Evolutionary conservation across 2,113 vertebrate species (phyloP).

Genomic region (Stigmatopora nigra): DNA sequence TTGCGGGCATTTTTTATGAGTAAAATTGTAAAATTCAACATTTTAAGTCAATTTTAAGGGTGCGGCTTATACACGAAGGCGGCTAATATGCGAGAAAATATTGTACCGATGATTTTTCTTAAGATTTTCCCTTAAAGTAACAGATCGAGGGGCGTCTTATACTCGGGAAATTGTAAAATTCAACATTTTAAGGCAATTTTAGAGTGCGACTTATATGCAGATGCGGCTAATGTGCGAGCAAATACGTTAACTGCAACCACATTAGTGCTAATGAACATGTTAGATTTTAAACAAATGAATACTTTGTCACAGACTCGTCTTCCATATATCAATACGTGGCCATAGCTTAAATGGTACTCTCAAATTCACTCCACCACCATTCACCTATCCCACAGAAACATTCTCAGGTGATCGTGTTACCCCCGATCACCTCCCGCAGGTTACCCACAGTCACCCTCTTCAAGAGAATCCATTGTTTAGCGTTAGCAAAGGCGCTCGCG

Average conservation of each 20-base stretch:
- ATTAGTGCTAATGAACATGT: not conserved
- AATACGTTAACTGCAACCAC: not conserved
- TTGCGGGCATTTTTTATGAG: no score
- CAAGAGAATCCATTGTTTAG: conserved; percentile 14
- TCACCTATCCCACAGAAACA: not conserved
- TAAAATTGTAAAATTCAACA: no score
- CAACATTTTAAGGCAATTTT: no score
- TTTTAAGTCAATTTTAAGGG: no score
- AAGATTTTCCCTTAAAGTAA: no score
- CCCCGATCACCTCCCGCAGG: not conserved
- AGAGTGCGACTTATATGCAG: no score
- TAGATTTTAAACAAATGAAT: not conserved
- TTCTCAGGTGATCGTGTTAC: conserved; percentile 1
- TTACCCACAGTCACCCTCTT: not conserved
- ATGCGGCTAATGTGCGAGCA: no score
- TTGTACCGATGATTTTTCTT: no score
- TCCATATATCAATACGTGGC: not conserved
- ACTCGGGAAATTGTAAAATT: no score
- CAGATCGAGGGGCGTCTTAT: no score
- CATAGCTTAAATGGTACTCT: not conserved
- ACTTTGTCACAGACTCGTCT: not conserved
- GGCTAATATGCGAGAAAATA: no score
- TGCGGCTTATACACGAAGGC: no score
- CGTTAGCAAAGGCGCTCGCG: conserved; percentile 7
- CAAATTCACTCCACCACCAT: not conserved